Evolutionary conservation across 2,888 invertebrate genomes (phyloP), one percentile per base, ranked within the genome.

Genomic region (Phrixothrix hirtus): DNA sequence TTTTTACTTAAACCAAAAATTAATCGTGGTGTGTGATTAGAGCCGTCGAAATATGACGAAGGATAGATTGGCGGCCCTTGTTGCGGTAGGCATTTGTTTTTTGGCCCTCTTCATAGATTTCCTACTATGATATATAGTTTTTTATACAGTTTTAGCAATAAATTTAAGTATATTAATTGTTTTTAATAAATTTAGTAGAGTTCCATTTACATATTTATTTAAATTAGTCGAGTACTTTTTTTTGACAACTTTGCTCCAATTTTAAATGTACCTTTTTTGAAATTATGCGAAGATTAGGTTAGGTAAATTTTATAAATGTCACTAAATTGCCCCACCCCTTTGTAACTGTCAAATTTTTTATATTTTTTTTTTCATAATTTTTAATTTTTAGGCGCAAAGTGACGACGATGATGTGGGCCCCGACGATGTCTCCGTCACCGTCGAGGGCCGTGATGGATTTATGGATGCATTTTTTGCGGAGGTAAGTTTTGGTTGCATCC

Each of bases 401-500:
- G 97, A 97, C 80, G 92, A 92, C 75, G 96, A 97, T 80, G 96
- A 97, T 77, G 92, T 88, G 74, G 92, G 90, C 66, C 89, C 90
- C 64, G 95, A 95, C 79, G 95, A 95, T 77, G 94, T 95, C 78
- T 90, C 94, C 78, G 94, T 96, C 82, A 92, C 89, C 77, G 92
- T 95, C 74, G 95, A 95, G 78, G 89, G 89, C 66, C 84, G 84
- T 65, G 89, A 89, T 75, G 94, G 95, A 72, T 97, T 94, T 82
- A 98, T 99, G 97, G 97, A 98, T 78, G 97, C 97, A 78, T 99
- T 99, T 83, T 99, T 99, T 81, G 95, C 94, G 79, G 98, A 98
- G 88, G 95, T 94, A 76, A 81, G 82, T 75, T 37, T 38, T 16
- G 6, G 12, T 2, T 21, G 21, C 21, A 21, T 21, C 21, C 21